Evolutionary conservation across 2,888 invertebrate genomes (phyloP).

Genomic region (Ormyrus nitidulus): DNA sequence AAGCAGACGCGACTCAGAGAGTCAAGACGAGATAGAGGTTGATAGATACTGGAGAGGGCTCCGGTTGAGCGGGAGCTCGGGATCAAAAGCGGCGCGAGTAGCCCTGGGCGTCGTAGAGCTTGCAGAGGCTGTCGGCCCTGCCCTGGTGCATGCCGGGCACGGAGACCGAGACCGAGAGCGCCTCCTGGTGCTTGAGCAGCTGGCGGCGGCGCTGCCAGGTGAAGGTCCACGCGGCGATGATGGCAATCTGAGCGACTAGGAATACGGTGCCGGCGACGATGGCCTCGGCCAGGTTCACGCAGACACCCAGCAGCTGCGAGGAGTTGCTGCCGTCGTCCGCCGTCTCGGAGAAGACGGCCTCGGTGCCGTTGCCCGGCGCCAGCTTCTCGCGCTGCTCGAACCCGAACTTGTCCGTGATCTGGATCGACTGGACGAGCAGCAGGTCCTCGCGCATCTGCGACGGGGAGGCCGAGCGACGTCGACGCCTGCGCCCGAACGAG

Average conservation of each 20-base stretch:
- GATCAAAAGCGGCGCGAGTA: constrained; percentile 84
- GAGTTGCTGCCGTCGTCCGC: constrained; percentile 69
- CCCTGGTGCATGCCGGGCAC: constrained; percentile 80
- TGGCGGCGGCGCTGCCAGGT: constrained; percentile 88
- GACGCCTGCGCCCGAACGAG: constrained; percentile 89
- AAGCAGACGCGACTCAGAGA: constrained; percentile 44
- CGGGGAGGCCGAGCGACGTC: constrained; percentile 79
- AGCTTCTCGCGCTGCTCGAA: constrained; percentile 78
- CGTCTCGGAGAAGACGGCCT: constrained; percentile 25
- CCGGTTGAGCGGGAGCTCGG: constrained; percentile 75
- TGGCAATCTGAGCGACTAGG: constrained; percentile 89
- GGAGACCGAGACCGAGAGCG: constrained; percentile 80
- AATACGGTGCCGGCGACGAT: constrained; percentile 91
- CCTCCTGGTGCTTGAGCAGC: constrained; percentile 80
- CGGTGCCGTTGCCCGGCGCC: constrained; percentile 15
- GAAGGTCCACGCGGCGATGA: constrained; percentile 92
- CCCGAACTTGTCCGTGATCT: constrained; percentile 94
- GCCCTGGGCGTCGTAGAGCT: constrained; percentile 86
- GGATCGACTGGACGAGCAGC: constrained; percentile 92
- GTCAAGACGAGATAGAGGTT: constrained; percentile 44
- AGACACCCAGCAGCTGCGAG: constrained; percentile 75
- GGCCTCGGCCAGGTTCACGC: constrained; percentile 87
- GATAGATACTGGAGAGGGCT: constrained; percentile 63
- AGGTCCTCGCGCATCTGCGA: constrained; percentile 85
- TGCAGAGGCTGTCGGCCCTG: constrained; percentile 87